A percentile compares a stretch with the other conserved stretches of the same genome.
These are phyloP conservation scores for Corynorhinus townsendii DNA, from an alignment of 2,113 vertebrate genomes.

Conservation along the genomic window DNA sequence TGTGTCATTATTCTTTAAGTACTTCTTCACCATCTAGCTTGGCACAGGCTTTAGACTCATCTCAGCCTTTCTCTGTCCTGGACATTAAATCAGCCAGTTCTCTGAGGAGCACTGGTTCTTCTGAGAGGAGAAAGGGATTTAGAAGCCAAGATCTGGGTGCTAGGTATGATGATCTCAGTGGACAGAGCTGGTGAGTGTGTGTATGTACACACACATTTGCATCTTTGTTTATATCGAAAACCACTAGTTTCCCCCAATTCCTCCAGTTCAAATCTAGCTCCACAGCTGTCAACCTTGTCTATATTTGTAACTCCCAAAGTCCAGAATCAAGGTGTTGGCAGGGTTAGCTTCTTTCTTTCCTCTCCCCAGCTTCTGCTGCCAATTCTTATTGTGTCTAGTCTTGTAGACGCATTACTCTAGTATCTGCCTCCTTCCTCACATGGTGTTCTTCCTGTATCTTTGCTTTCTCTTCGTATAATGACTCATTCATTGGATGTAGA, in stretches of 20 bases:
- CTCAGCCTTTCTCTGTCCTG: not conserved
- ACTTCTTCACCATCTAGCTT: not conserved
- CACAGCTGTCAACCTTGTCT: not conserved
- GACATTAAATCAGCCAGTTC: too few species aligned
- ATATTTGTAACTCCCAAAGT: not conserved
- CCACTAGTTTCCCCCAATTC: not conserved
- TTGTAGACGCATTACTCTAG: fast-evolving
- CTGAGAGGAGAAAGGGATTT: not conserved
- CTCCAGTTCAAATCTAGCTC: not conserved
- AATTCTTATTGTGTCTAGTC: not conserved
- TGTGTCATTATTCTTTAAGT: not conserved
- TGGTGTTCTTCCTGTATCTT: not conserved
- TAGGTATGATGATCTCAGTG: not conserved
- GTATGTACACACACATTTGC: fast-evolving
- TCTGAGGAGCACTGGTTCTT: not conserved
- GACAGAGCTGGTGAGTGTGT: fast-evolving
- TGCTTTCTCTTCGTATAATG: not conserved
- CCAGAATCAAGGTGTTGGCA: not conserved
- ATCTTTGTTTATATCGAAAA: not conserved
- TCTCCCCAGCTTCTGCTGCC: not conserved
- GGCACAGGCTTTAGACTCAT: not conserved
- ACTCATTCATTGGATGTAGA: not conserved
- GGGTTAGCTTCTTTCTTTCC: not conserved
- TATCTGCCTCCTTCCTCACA: not conserved
- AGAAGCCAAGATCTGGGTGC: not conserved